Percentiles rank a stretch among this genome's conserved stretches.
These are phyloP conservation scores for Crematogaster levior DNA, from an alignment of 2,888 invertebrate genomes.

Conservation along the genomic window DNA sequence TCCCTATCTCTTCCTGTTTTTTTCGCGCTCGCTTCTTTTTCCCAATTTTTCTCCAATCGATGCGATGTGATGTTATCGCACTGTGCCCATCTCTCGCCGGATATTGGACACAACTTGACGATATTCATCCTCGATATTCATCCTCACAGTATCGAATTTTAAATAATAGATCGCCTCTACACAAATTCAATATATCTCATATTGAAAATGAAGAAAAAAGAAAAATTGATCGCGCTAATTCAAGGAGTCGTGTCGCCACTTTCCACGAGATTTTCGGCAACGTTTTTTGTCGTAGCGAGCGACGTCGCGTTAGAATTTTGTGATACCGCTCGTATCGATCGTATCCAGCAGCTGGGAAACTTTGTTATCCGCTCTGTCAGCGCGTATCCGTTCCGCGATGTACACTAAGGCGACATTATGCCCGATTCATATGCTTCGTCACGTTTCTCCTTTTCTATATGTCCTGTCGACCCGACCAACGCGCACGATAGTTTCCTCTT, in stretches of 20 bases:
- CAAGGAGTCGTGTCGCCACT: neutral
- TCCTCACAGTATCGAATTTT: neutral
- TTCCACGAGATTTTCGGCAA: neutral
- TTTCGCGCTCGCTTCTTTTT: neutral
- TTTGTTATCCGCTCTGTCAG: conserved; percentile 51
- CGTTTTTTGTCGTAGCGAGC: conserved; percentile 5
- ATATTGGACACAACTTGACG: neutral
- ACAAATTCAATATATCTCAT: neutral
- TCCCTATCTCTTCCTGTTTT: neutral
- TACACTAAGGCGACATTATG: conserved; percentile 47
- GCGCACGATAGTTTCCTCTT: conserved; percentile 1
- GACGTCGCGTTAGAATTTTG: conserved; percentile 12
- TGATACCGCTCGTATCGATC: conserved; percentile 49
- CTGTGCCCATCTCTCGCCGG: neutral
- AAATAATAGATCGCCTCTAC: neutral
- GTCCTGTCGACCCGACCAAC: conserved; percentile 14
- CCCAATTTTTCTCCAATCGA: conserved; percentile 23
- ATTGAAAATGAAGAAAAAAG: neutral
- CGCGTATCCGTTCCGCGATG: conserved; percentile 45
- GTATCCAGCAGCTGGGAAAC: conserved; percentile 50
- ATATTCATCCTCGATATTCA: neutral
- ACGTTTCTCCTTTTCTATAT: conserved; percentile 55
- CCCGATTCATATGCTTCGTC: conserved; percentile 61
- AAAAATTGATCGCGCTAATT: neutral
- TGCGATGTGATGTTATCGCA: neutral